Base-by-base conservation (phyloP, 2,888 invertebrate genomes). In the Erebia epiphron region DNA sequence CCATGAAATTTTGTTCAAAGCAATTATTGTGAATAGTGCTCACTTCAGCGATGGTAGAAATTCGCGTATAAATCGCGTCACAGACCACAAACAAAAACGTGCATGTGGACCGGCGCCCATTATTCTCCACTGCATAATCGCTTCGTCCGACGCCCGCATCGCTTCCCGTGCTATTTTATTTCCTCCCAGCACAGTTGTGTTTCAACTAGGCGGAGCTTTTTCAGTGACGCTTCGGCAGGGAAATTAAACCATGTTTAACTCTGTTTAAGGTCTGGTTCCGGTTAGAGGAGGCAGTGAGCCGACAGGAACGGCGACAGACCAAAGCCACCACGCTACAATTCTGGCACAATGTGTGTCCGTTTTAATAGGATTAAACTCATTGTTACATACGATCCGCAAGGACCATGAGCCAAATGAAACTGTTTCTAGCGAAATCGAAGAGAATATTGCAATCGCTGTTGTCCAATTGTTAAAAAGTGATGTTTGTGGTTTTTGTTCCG, bases 51-150 rank as follows among this genome's bases (percentile, higher is more conserved):
- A 89, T 86, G 90, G 91, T 88, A 90, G 91, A 91, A 92, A 88
- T 92, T 92, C 90, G 85, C 85, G 89, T 89, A 92, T 93, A 93
- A 92, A 93, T 93, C 92, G 92, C 92, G 91, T 92, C 93, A 91
- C 90, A 91, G 91, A 91, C 92, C 93, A 91, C 93, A 92, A 93
- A 93, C 92, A 92, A 92, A 93, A 92, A 92, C 92, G 92, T 92
- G 90, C 91, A 93, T 91, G 92, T 90, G 91, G 92, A 92, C 91
- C 89, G 90, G 88, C 89, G 86, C 85, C 92, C 92, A 93, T 92
- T 93, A 93, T 92, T 93, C 91, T 93, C 92, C 89, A 91, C 92
- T 92, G 92, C 92, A 93, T 93, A 93, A 93, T 93, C 92, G 92
- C 91, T 91, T 90, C 92, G 92, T 92, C 92, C 92, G 88, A 91